Conservation (phyloP, 2,888 invertebrate species). For the Troides oblongomaculatus region DNA sequence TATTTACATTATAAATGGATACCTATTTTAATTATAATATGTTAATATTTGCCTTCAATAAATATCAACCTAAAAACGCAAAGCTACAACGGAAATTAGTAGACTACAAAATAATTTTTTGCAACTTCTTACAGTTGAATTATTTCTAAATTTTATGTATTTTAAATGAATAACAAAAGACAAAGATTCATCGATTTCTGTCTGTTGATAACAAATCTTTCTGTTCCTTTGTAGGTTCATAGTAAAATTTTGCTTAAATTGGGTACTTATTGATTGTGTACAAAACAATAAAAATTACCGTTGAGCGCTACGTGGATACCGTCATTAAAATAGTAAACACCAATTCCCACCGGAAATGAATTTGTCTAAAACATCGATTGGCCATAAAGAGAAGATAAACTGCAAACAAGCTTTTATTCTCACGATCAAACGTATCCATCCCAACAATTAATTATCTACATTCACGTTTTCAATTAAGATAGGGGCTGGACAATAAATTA, state of each 20-base stretch:
- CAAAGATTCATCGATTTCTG: background rate
- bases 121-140: no score
- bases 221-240: no score
- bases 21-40: no score
- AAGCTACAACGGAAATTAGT: no score
- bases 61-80: no score
- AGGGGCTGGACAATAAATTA: constrained; percentile 52
- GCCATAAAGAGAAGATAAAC: constrained; percentile 60
- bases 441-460: constrained; percentile 45
- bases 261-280: background rate
- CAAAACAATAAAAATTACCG: background rate
- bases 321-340: constrained; percentile 10
- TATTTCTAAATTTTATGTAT: no score
- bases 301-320: constrained; percentile 1
- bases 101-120: no score
- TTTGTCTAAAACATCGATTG: constrained; percentile 46
- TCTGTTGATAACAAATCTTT: background rate
- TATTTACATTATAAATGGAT: no score
- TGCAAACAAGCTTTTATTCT: constrained; percentile 54
- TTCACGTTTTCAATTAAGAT: constrained; percentile 64
- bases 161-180: no score
- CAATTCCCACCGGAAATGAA: constrained; percentile 61
- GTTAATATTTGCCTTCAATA: no score
- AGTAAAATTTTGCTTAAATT: background rate
- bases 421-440: constrained; percentile 55